phyloP scores from a whole-genome alignment of 1,140 invertebrate genomes.

The Drosophila navojoa region DNA sequence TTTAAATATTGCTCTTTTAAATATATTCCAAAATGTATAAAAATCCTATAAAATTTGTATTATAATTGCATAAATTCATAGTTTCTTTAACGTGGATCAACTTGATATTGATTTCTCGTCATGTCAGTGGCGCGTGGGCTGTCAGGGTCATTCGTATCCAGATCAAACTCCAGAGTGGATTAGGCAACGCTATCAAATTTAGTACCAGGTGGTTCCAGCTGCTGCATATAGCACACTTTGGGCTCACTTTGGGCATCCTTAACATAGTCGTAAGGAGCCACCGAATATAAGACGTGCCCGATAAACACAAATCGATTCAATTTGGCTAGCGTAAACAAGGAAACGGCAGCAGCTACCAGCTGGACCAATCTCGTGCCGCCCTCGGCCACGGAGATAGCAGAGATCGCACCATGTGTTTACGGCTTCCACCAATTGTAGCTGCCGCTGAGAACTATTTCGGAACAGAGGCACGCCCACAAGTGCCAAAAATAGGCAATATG shows the following conservation, averaged over 20 bases:
- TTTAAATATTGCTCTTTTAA: no score
- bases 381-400: constrained; percentile 37
- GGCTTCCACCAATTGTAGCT: constrained; percentile 67
- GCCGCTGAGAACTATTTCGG: constrained; percentile 13
- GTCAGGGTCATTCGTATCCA: constrained; percentile 4
- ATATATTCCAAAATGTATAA: no score
- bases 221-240: constrained; percentile 31
- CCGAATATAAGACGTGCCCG: background rate
- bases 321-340: constrained; percentile 22
- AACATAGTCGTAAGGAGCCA: background rate
- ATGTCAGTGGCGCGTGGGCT: constrained; percentile 31
- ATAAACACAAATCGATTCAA: constrained; percentile 22
- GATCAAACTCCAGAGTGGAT: constrained; percentile 14
- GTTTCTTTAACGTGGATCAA: constrained; percentile 1
- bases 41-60: no score
- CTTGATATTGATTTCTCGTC: constrained; percentile 12
- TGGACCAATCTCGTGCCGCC: constrained; percentile 66
- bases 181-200: constrained; percentile 41
- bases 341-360: constrained; percentile 28
- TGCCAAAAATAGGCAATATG: constrained; percentile 69
- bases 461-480: constrained; percentile 59
- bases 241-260: constrained; percentile 23
- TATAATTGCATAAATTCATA: background rate
- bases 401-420: constrained; percentile 74
- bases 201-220: constrained; percentile 43